Base-by-base conservation (phyloP, 2,113 vertebrate species). In the Lontra canadensis region DNA sequence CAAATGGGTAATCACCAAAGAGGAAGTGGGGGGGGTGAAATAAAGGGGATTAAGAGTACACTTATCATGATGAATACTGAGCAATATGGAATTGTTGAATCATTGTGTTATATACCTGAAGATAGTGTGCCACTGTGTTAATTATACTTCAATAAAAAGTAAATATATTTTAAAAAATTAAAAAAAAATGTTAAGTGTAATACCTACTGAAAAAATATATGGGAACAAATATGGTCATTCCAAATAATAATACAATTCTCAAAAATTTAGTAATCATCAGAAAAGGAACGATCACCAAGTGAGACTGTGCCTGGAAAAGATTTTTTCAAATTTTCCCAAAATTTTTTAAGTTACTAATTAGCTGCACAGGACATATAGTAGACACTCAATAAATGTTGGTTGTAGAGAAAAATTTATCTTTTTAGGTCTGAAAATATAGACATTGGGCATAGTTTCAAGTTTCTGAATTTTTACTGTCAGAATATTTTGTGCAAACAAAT, bases 401-500 rank as follows among this genome's bases (percentile, higher is more conserved):
- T 65, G 23, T 17, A 89, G 47, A 17, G 8, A 73, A 87, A 59
- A 86, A 84, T 63, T 61, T 95, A 69, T 42, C 63, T 91, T 63
- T 95, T 81, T 93, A 86, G 55, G 26, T n/a, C 74, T 87, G 49
- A 82, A 90, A 97, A 90, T 26, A 90, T 34, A 90, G 57, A 90
- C 4, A 76, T 29, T 47, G 23, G 31, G 31, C 69, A 49, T 14
- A 87, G 31, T 78, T 63, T 91, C 59, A 94, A 61, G 78, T 97
- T 93, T 90, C 67, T 96, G 80, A 95, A 91, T 73, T 90, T 95
- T 74, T 79, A 90, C 34, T 61, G 14, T 71, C 47, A 92, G 92
- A 84, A 91, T 88, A 84, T 88, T 88, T 95, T 89, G 83, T 79
- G 25, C 44, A 90, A 74, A 93, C 36, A 89, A 74, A 94, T 85